Conservation (phyloP, 2,888 invertebrate species). For the Formica aserva region DNA sequence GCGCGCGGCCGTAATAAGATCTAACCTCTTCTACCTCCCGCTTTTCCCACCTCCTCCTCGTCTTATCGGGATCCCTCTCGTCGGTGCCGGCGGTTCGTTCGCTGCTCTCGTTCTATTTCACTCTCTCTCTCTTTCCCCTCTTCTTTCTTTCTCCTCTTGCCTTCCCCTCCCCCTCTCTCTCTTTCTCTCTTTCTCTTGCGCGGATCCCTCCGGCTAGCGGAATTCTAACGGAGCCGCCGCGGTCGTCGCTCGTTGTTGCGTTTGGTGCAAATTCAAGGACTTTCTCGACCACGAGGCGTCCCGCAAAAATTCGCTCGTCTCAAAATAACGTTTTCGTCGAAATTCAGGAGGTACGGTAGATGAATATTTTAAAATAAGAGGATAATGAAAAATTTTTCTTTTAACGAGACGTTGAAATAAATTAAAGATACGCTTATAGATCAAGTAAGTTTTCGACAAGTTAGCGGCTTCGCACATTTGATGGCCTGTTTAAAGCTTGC, state of each 20-base stretch:
- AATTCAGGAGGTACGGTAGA: not conserved
- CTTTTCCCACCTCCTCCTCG: conserved; percentile 43
- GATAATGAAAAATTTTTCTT: not conserved
- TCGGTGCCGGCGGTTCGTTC: conserved; percentile 38
- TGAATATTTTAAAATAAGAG: not conserved
- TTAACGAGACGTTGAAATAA: not conserved
- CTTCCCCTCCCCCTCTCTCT: conserved; percentile 56
- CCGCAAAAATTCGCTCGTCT: conserved; percentile 30
- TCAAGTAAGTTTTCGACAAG: not conserved
- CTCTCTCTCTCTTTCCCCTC: conserved; percentile 52
- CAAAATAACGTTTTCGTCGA: not conserved
- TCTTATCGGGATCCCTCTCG: conserved; percentile 44
- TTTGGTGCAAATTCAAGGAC: conserved; percentile 52
- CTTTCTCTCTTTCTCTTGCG: conserved; percentile 43
- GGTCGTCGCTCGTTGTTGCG: conserved; percentile 49
- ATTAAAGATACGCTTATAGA: not conserved
- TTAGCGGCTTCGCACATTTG: not conserved
- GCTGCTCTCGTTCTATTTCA: conserved; percentile 65
- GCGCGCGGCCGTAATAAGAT: conserved; percentile 62
- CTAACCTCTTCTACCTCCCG: conserved; percentile 57
- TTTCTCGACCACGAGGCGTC: conserved; percentile 35
- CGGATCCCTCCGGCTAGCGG: conserved; percentile 52
- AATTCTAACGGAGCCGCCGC: conserved; percentile 55
- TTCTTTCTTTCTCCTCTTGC: conserved; percentile 46
- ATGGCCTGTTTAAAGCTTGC: not conserved